Base-by-base conservation (phyloP, 2,888 invertebrate genomes). In the Ennomos erosarius region DNA sequence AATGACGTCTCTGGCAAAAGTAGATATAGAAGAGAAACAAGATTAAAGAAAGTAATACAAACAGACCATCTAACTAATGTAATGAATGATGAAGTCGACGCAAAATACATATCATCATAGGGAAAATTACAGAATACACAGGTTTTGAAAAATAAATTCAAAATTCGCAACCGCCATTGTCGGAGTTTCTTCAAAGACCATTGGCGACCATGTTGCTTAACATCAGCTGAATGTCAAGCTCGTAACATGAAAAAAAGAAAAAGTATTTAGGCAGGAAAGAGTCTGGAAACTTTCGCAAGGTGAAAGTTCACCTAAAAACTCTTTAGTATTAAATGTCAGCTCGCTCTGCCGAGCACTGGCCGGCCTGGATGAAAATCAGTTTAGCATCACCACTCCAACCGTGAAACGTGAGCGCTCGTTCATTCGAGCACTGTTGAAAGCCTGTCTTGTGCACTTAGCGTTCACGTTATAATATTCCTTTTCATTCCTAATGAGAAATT, bases 321-420 rank as follows among this genome's bases (percentile, higher is more conserved):
- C 12, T 54, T 54, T 12, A 48, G 48, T 48, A 6, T 26, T 44
- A 47, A 53, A 52, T 16, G 53, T 43, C 50, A 2, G 49, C 16
- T 48, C 43, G 43, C 40, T 42, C 36, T 38, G 38, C 37, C 34
- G 36, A 37, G 55, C 12, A 47, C 39, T 37, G 52, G 48, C 59
- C 57, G 54, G 64, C 62, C 70, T 67, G 72, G 75, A 79, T 73
- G 77, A 69, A 78, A 81, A 79, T 81, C 75, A 74, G 75, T 81
- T 80, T 79, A 78, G 75, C 68, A 62, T 72, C 67, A 54, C 71
- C 70, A 68, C 67, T 67, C 67, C 74, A 67, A 69, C 66, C 74
- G 71, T 75, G 67, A 68, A 68, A 69, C 73, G 73, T 65, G 70
- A 67, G 69, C 73, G 75, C 71, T 69, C 71, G 70, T 69, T 62